phyloP scores from a whole-genome alignment of 2,797 vertebrate species.

The Sphenodon punctatus region DNA sequence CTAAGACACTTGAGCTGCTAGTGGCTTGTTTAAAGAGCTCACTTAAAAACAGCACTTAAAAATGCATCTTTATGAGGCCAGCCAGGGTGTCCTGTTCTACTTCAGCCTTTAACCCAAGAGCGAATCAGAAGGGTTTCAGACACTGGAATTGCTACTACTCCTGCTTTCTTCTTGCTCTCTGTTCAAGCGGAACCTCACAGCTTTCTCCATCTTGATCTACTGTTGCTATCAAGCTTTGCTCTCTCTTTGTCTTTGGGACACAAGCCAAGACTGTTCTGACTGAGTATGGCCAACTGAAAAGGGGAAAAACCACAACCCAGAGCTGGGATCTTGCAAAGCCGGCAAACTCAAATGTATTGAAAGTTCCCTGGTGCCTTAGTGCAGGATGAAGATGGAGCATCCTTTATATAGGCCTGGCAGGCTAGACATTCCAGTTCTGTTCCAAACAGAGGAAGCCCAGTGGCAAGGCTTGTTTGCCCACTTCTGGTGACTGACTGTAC shows the following conservation, averaged over 20 bases:
- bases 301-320: neutral
- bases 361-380: neutral
- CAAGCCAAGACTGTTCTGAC: neutral
- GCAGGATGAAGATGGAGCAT: accelerated
- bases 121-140: neutral
- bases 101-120: neutral
- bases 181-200: neutral
- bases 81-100: accelerated
- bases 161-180: accelerated
- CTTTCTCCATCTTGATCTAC: accelerated
- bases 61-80: neutral
- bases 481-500: neutral
- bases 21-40: neutral
- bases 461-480: neutral
- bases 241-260: neutral
- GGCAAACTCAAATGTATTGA: neutral
- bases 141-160: accelerated
- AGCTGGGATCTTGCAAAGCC: neutral
- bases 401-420: slow-evolving; percentile 27
- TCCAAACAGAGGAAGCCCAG: neutral
- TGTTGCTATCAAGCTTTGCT: neutral
- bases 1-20: accelerated
- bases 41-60: neutral
- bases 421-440: neutral
- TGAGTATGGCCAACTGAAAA: neutral